Conservation (phyloP, 2,888 invertebrate species). For the Tiphia femorata region DNA sequence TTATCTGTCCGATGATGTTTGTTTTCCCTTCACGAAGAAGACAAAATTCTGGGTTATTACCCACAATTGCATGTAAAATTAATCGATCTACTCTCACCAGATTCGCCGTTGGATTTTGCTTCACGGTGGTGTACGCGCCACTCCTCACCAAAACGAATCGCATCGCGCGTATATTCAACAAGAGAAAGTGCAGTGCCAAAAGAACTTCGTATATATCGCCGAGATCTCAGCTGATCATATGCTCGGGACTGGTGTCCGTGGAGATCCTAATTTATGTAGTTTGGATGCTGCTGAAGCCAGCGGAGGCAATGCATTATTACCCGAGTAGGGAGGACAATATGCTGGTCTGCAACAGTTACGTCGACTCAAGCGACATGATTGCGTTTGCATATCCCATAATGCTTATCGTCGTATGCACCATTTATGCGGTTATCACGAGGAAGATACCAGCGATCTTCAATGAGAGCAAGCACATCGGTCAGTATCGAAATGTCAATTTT, state of each 20-base stretch:
- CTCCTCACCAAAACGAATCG: constrained; percentile 97
- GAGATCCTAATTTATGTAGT: constrained; percentile 92
- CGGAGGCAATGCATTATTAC: constrained; percentile 90
- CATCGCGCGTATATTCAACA: constrained; percentile 96
- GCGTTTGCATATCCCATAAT: constrained; percentile 94
- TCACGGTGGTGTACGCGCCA: constrained; percentile 97
- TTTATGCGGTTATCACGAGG: constrained; percentile 94
- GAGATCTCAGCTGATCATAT: constrained; percentile 90
- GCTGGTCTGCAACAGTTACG: constrained; percentile 91
- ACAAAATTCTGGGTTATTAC: too few relatives aligned
- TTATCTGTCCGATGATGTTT: too few relatives aligned
- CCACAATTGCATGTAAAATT: too few relatives aligned
- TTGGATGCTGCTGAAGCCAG: constrained; percentile 93
- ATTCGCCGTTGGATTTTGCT: constrained; percentile 93
- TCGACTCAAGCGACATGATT: constrained; percentile 94
- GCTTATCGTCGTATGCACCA: constrained; percentile 91
- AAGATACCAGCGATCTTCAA: constrained; percentile 99
- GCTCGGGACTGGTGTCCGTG: constrained; percentile 86
- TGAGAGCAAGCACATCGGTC: constrained; percentile 96
- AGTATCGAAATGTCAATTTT: too few relatives aligned
- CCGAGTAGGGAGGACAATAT: constrained; percentile 93
- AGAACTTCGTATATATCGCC: constrained; percentile 95
- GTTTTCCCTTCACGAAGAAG: too few relatives aligned
- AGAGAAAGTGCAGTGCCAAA: constrained; percentile 95
- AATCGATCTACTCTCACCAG: too few relatives aligned